Conservation (phyloP, 2,797 vertebrate species). For the Cirrhinus mrigala region DNA sequence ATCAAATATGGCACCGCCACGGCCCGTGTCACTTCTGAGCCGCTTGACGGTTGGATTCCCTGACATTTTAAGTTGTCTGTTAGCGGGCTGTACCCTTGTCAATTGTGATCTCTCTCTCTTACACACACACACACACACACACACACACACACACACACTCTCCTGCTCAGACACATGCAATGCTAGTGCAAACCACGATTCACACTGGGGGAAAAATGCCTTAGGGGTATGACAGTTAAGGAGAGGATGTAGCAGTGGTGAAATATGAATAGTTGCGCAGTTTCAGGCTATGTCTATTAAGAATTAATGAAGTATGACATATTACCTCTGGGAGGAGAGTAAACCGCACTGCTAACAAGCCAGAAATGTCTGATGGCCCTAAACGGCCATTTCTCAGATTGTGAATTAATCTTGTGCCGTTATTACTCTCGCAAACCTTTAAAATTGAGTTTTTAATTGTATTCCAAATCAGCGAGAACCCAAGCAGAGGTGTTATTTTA, state of each 20-base stretch:
- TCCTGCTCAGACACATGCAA: conserved; percentile 37
- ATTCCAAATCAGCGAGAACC: conserved; percentile 33
- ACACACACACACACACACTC: conserved; percentile 44
- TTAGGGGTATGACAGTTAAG: conserved; percentile 54
- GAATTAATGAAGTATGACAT: conserved; percentile 51
- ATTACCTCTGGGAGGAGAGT: conserved; percentile 53
- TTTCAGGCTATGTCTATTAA: conserved; percentile 58
- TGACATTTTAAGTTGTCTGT: conserved; percentile 48
- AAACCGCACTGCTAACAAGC: conserved; percentile 39
- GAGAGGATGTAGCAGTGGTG: conserved; percentile 54
- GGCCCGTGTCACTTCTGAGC: conserved; percentile 50
- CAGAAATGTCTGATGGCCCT: conserved; percentile 31
- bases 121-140: conserved; percentile 40
- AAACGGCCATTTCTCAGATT: conserved; percentile 35
- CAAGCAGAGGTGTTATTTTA: conserved; percentile 17
- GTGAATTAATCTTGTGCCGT: conserved; percentile 16
- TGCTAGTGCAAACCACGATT: conserved; percentile 41
- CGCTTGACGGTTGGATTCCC: conserved; percentile 35
- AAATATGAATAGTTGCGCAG: conserved; percentile 53
- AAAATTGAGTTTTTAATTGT: conserved; percentile 43
- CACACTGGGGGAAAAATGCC: conserved; percentile 48
- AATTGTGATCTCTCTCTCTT: conserved; percentile 65
- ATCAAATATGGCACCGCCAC: conserved; percentile 57
- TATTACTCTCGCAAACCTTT: conserved; percentile 27
- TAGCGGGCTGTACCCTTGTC: conserved; percentile 37